These are phyloP conservation scores for Podiceps cristatus DNA, from an alignment of 2,113 vertebrate species.

Conservation along the genomic window DNA sequence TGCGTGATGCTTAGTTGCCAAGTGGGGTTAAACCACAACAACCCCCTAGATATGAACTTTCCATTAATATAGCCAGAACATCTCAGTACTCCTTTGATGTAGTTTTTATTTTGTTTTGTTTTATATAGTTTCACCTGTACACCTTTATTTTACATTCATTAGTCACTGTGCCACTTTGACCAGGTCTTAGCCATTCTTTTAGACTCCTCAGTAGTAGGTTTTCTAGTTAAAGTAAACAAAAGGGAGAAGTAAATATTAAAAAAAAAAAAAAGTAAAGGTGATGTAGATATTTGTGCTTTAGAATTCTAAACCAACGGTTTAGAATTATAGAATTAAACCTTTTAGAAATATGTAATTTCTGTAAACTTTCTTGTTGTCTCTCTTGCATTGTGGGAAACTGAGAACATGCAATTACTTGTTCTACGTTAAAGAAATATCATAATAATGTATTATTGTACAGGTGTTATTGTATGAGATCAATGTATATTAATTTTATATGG, in stretches of 20 bases:
- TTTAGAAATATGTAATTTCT: not conserved
- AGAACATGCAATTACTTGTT: not conserved
- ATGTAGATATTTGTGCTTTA: not conserved
- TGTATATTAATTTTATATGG: not conserved
- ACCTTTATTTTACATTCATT: not conserved
- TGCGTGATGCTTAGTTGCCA: too few relatives aligned
- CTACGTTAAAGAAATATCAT: not conserved
- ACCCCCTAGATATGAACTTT: not conserved
- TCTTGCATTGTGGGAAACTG: not conserved
- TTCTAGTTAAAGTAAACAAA: not conserved
- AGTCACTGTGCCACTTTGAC: not conserved
- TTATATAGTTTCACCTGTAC: not conserved
- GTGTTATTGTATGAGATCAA: not conserved
- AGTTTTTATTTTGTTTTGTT: not conserved
- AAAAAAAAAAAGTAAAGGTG: not conserved
- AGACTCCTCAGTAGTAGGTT: not conserved
- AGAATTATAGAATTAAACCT: not conserved
- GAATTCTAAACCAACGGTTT: not conserved
- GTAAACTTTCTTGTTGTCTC: not conserved
- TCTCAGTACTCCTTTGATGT: not conserved
- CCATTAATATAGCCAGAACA: not conserved
- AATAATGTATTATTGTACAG: not conserved
- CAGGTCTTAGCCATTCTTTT: not conserved
- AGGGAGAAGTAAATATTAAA: not conserved
- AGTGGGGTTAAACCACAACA: too few relatives aligned